Percentiles rank a stretch among this genome's conserved stretches.
Evolutionary conservation across 1,140 invertebrate species (phyloP).

Genomic region (Nasonia vitripennis): DNA sequence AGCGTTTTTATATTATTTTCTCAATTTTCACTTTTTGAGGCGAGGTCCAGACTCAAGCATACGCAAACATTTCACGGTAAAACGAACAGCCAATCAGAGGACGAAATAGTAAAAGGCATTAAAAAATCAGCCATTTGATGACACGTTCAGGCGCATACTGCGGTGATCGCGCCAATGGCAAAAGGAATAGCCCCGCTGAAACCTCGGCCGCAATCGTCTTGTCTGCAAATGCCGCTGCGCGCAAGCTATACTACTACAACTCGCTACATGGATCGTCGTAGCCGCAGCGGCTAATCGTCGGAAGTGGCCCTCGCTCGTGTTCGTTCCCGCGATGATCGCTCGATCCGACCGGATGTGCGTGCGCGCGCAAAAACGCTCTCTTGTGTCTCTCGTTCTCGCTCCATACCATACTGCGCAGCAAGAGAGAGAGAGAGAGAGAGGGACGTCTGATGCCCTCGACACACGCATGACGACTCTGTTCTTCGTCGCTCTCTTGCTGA

Average conservation of each 20-base stretch:
- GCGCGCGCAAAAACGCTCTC: slow-evolving; percentile 46
- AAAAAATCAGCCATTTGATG: too few relatives aligned
- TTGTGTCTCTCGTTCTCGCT: slow-evolving; percentile 13
- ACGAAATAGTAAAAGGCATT: too few relatives aligned
- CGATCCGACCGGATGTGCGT: slow-evolving; percentile 44
- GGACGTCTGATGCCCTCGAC: neutral
- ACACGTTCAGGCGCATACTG: too few relatives aligned
- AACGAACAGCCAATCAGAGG: too few relatives aligned
- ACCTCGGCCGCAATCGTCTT: neutral
- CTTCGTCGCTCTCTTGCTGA: slow-evolving; percentile 23
- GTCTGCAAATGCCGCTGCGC: neutral
- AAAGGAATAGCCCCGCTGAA: too few relatives aligned
- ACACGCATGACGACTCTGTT: neutral
- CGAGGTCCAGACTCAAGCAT: too few relatives aligned
- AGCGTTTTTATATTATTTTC: too few relatives aligned
- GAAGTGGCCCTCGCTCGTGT: slow-evolving; percentile 30
- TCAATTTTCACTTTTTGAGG: too few relatives aligned
- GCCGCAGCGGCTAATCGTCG: slow-evolving; percentile 28
- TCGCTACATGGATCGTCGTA: neutral
- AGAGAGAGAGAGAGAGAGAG: neutral
- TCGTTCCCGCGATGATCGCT: slow-evolving; percentile 28
- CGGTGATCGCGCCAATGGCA: too few relatives aligned
- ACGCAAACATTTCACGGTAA: too few relatives aligned
- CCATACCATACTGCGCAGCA: neutral
- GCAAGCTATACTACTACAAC: neutral